Percentiles rank a stretch among this genome's conserved stretches.
Evolutionary conservation across 2,113 vertebrate species (phyloP).

Genomic region (Ivindomyrus marchei): DNA sequence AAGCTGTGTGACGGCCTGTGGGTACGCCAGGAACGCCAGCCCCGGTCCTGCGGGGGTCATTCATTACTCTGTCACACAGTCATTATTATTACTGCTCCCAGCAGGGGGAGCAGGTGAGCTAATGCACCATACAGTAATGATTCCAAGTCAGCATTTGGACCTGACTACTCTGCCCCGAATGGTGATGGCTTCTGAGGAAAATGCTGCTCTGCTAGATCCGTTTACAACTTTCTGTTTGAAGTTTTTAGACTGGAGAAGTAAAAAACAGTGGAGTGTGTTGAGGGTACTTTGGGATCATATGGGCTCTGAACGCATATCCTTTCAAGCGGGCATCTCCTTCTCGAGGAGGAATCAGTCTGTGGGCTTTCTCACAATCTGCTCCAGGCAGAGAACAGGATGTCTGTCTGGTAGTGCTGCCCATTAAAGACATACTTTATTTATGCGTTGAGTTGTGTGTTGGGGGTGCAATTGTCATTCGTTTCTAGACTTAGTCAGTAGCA

Average conservation of each 20-base stretch:
- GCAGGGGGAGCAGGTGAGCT: neutral
- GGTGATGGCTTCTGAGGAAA: neutral
- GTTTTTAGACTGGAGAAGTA: neutral
- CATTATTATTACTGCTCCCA: neutral
- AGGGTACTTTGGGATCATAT: neutral
- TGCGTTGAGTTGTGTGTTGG: neutral
- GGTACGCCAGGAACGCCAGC: conserved; percentile 83
- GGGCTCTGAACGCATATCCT: neutral
- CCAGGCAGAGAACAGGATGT: neutral
- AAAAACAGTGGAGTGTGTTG: neutral
- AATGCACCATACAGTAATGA: neutral
- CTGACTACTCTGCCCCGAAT: neutral
- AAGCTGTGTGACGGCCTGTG: conserved; percentile 78
- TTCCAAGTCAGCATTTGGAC: neutral
- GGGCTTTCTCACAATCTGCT: neutral
- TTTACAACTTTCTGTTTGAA: neutral
- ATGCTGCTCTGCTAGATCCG: neutral
- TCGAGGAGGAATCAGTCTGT: neutral
- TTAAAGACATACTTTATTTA: neutral
- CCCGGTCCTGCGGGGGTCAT: conserved; percentile 65
- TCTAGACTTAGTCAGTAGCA: neutral
- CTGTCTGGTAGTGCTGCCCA: neutral
- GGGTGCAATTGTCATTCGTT: neutral
- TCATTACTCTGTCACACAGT: neutral
- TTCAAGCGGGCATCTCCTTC: neutral